A percentile compares a stretch with the other conserved stretches of the same genome.
These are phyloP conservation scores for Chaetogeoica ovagalla DNA, from an alignment of 2,888 invertebrate genomes.

Conservation along the genomic window DNA sequence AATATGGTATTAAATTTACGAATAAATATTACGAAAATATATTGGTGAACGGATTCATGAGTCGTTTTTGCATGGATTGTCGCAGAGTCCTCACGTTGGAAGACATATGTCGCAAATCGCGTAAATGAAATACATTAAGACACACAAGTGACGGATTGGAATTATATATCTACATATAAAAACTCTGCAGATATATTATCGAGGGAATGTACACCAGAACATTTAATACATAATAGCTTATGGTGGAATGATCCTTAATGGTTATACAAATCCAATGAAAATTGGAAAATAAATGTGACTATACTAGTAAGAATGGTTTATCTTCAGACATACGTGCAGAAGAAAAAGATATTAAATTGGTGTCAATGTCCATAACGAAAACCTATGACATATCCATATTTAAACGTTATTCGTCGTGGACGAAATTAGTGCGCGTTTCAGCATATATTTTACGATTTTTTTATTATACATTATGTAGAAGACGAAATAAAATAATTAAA, in stretches of 20 bases:
- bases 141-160: neutral
- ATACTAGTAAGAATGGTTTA: neutral
- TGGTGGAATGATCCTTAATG: slow-evolving; percentile 29
- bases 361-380: neutral
- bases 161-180: neutral
- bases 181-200: slow-evolving; percentile 32
- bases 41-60: slow-evolving; percentile 28
- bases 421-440: neutral
- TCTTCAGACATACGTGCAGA: neutral
- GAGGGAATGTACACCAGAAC: slow-evolving; percentile 23
- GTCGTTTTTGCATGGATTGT: slow-evolving; percentile 16
- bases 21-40: neutral
- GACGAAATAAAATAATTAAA: neutral
- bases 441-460: neutral
- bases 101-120: slow-evolving; percentile 56
- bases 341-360: neutral
- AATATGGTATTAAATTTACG: too few relatives aligned
- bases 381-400: neutral
- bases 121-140: slow-evolving; percentile 55
- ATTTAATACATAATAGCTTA: too few relatives aligned
- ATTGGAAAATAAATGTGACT: neutral
- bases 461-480: neutral
- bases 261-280: neutral
- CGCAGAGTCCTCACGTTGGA: slow-evolving; percentile 55
- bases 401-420: neutral